These are phyloP conservation scores for Trichogramma evanescens DNA, from an alignment of 2,888 invertebrate species.

Conservation along the genomic window DNA sequence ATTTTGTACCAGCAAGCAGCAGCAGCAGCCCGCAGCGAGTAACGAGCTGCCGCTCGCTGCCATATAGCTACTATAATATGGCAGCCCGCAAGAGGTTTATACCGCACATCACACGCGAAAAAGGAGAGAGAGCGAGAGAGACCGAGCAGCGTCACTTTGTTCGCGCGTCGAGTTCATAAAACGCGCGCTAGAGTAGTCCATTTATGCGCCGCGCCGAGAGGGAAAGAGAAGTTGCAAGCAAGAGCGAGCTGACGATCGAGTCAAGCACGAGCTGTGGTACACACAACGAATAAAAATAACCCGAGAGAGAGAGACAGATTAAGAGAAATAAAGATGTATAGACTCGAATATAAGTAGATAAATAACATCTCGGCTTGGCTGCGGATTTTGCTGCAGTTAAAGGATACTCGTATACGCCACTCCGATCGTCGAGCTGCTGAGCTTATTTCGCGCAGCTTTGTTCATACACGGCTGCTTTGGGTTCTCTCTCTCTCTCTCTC, in stretches of 20 bases:
- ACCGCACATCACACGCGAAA: conserved; percentile 8
- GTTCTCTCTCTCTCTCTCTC: too few species aligned
- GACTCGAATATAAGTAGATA: conserved; percentile 12
- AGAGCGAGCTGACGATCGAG: neutral
- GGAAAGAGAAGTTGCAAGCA: neutral
- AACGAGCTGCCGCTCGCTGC: neutral
- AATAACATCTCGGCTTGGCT: neutral
- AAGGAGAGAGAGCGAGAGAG: neutral
- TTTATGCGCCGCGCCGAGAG: neutral
- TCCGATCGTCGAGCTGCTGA: too few species aligned
- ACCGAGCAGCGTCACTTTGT: conserved; percentile 3
- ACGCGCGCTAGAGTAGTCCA: neutral
- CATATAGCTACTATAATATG: conserved; percentile 9
- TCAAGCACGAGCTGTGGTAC: neutral
- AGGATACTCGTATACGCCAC: too few species aligned
- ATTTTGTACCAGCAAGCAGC: too few species aligned
- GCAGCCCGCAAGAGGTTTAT: neutral
- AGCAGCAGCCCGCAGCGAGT: neutral
- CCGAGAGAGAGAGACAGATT: conserved; percentile 15
- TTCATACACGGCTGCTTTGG: too few species aligned
- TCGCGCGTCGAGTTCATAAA: conserved; percentile 13
- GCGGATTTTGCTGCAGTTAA: too few species aligned
- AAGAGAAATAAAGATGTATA: conserved; percentile 22
- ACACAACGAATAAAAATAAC: conserved; percentile 3
- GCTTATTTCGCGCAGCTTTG: too few species aligned